phyloP scores from a whole-genome alignment of 1,140 invertebrate species.

The Neodiprion fabricii region DNA sequence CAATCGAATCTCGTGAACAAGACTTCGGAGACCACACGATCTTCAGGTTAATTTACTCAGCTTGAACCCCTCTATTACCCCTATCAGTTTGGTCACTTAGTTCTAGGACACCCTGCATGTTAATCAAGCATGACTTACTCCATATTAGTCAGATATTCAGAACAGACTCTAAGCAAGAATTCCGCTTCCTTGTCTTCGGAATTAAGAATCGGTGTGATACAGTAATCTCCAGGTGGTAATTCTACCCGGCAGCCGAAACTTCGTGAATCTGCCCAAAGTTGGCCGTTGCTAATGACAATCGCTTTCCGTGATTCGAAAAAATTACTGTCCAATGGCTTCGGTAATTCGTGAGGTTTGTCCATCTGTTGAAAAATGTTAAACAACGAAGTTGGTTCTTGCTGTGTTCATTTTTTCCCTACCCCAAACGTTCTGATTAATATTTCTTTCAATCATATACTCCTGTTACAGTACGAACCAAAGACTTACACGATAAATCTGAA shows the following conservation, averaged over 20 bases:
- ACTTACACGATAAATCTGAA: constrained; percentile 89
- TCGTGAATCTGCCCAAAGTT: constrained; percentile 66
- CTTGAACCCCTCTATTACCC: too few species aligned
- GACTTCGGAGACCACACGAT: too few species aligned
- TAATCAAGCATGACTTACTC: constrained; percentile 68
- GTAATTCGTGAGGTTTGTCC: constrained; percentile 75
- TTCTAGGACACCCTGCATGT: too few species aligned
- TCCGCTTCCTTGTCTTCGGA: constrained; percentile 96
- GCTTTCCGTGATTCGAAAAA: constrained; percentile 96
- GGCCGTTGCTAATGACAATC: constrained; percentile 94
- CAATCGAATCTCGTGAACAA: too few species aligned
- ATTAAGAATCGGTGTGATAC: constrained; percentile 98
- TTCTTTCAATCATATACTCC: too few species aligned
- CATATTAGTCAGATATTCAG: constrained; percentile 89
- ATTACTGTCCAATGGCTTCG: constrained; percentile 83
- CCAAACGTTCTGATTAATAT: too few species aligned
- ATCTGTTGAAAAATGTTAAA: constrained; percentile 61
- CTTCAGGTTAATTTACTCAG: too few species aligned
- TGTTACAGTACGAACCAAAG: background rate
- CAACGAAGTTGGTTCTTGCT: constrained; percentile 5
- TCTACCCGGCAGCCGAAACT: constrained; percentile 82
- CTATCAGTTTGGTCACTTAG: too few species aligned
- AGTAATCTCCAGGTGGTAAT: constrained; percentile 92
- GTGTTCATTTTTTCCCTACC: too few species aligned
- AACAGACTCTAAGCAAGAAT: constrained; percentile 95